Evolutionary conservation across 2,113 vertebrate species (phyloP), one percentile per base, ranked within the genome.

Genomic region (Gymnocephalus cernua): DNA sequence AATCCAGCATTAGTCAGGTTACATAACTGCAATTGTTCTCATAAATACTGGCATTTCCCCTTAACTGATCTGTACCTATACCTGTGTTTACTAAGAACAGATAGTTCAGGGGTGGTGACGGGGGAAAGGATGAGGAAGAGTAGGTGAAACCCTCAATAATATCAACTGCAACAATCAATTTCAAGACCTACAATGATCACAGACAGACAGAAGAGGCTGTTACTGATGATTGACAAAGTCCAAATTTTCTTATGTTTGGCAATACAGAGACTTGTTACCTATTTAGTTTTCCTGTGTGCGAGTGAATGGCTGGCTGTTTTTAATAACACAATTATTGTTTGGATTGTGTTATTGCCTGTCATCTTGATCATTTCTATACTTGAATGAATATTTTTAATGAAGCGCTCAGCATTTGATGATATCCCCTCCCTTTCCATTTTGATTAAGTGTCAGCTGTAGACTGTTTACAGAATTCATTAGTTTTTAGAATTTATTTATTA

Each of bases 311-410:
- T 61, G 25, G 29, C 15, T 66, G 38, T 1, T 67, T 69, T 68
- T 45, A 32, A 19, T 51, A 45, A 57, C 19, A 53, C 29, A 62
- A 15, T 54, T 27, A 47, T 51, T 41, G 9, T 69, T 82, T 44
- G 56, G 16, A n/a, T 64, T 64, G 41, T 1, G 0, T 54, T 45
- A 53, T 51, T 21, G 21, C 7, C 54, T 53, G 54, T 73, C 68
- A 51, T 45, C 54, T 63, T 69, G 35, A 63, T 63, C 50, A 50
- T 68, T 67, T 67, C n/a, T 67, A 8, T 68, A 57, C 56, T 50
- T 50, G 23, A 69, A 29, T 73, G 62, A 21, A 29, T 61, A 48
- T 62, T 62, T 76, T 53, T 73, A 81, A 77, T 80, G 83, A 77
- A 54, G 27, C 67, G 44, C 65, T 74, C 51, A 9, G 35, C 51